phyloP scores from a whole-genome alignment of 2,797 vertebrate genomes.

The Fistularia tabacaria region DNA sequence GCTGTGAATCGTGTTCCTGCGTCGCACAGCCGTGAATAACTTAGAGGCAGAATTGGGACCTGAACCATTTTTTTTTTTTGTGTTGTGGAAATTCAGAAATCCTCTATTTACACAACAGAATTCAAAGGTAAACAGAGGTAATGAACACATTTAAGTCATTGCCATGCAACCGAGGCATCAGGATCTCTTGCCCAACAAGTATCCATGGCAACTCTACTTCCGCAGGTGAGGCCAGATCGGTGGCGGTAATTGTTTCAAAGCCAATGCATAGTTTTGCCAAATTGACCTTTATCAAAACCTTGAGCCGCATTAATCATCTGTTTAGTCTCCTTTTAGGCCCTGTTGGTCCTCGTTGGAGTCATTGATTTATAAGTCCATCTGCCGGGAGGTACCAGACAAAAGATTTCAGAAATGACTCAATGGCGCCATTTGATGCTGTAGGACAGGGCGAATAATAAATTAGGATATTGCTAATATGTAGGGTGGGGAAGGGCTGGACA shows the following conservation, averaged over 20 bases:
- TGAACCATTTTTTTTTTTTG: too few relatives aligned
- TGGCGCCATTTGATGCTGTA: constrained; percentile 53
- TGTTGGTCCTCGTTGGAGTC: constrained; percentile 57
- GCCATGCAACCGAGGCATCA: constrained; percentile 66
- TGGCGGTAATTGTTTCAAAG: constrained; percentile 76
- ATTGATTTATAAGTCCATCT: constrained; percentile 68
- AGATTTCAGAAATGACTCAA: constrained; percentile 47
- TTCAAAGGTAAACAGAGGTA: constrained; percentile 47
- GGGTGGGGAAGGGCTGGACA: too few relatives aligned
- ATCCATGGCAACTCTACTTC: constrained; percentile 75
- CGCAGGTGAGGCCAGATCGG: constrained; percentile 62
- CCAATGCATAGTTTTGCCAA: constrained; percentile 77
- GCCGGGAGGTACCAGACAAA: constrained; percentile 57
- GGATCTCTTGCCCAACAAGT: constrained; percentile 63
- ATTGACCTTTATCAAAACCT: constrained; percentile 79
- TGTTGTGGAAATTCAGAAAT: too few relatives aligned
- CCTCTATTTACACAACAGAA: too few relatives aligned
- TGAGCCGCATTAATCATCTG: constrained; percentile 76
- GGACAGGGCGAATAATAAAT: constrained; percentile 11
- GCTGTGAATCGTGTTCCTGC: too few relatives aligned
- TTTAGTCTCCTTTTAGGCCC: constrained; percentile 65
- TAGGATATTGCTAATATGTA: too few relatives aligned
- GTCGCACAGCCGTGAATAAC: too few relatives aligned
- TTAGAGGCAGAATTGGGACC: too few relatives aligned
- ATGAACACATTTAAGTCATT: constrained; percentile 67